These are phyloP conservation scores for Volucella bombylans DNA, from an alignment of 2,888 invertebrate genomes.

Conservation along the genomic window DNA sequence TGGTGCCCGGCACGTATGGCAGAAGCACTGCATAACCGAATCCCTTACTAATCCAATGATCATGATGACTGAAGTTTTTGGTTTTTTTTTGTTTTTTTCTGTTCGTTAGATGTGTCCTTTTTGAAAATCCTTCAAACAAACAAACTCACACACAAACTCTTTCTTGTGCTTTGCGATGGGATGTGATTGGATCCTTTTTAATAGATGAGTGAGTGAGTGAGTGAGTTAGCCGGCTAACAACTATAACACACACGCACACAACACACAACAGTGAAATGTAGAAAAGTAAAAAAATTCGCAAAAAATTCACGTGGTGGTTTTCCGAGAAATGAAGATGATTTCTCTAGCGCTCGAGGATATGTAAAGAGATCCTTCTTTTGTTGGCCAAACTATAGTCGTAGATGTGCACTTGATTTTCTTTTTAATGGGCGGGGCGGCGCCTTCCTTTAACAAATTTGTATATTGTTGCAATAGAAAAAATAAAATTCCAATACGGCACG, in stretches of 20 bases:
- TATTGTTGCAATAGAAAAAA: conserved; percentile 10
- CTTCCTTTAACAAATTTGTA: conserved; percentile 4
- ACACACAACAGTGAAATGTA: conserved; percentile 4
- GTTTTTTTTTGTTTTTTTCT: conserved; percentile 2
- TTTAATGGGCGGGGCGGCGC: conserved; percentile 17
- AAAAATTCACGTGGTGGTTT: conserved; percentile 53
- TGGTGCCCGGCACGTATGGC: conserved; percentile 95
- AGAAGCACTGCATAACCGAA: conserved; percentile 96
- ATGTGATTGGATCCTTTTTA: background rate
- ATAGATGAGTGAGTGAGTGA: conserved; percentile 14
- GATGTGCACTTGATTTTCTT: too few relatives aligned
- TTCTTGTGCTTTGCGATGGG: conserved; percentile 8
- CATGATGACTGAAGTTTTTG: conserved; percentile 83
- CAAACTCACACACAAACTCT: conserved; percentile 25
- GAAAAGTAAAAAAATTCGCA: background rate
- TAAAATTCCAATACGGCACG: conserved; percentile 5
- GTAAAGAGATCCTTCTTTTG: conserved; percentile 38
- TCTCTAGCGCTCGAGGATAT: conserved; percentile 42
- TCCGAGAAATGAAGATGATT: conserved; percentile 1
- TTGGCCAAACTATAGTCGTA: background rate
- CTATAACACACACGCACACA: conserved; percentile 22
- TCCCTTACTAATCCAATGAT: conserved; percentile 94
- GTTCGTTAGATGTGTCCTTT: conserved; percentile 29
- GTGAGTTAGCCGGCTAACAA: conserved; percentile 62
- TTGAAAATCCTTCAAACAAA: conserved; percentile 48